Evolutionary conservation across 2,797 vertebrate species (phyloP).

Genomic region (Merluccius polli): DNA sequence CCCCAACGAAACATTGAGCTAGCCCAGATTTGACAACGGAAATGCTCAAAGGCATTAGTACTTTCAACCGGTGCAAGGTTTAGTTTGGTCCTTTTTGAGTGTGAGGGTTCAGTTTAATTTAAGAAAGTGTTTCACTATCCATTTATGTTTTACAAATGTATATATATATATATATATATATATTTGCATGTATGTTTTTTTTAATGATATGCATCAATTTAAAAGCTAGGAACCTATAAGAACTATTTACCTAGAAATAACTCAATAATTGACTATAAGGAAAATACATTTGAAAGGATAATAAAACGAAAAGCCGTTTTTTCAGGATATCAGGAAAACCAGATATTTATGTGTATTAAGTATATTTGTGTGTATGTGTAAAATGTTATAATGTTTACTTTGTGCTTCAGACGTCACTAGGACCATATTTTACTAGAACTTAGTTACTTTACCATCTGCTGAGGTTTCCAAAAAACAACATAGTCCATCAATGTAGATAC

Average conservation of each 20-base stretch:
- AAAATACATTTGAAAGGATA: not conserved
- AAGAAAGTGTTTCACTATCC: no score
- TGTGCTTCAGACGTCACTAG: slow-evolving; percentile 27
- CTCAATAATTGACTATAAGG: not conserved
- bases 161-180: not conserved
- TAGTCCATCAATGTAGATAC: slow-evolving; percentile 41
- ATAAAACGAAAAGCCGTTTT: not conserved
- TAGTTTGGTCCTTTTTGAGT: not conserved
- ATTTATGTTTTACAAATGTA: not conserved
- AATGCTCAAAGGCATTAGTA: not conserved
- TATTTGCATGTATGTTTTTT: not conserved
- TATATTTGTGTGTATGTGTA: slow-evolving; percentile 7
- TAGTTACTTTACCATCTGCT: slow-evolving; percentile 51
- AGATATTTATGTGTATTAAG: not conserved
- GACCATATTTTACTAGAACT: slow-evolving; percentile 22
- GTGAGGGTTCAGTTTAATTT: no score
- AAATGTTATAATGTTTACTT: slow-evolving; percentile 33
- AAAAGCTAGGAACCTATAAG: not conserved
- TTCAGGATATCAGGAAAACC: not conserved
- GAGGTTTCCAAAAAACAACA: slow-evolving; percentile 31
- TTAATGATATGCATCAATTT: not conserved
- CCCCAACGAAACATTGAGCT: no score
- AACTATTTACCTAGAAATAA: not conserved
- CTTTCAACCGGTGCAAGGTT: not conserved
- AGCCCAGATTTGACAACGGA: not conserved